Evolutionary conservation across 2,113 vertebrate genomes (phyloP), one percentile per base, ranked within the genome.

Genomic region (Danionella cerebrum): DNA sequence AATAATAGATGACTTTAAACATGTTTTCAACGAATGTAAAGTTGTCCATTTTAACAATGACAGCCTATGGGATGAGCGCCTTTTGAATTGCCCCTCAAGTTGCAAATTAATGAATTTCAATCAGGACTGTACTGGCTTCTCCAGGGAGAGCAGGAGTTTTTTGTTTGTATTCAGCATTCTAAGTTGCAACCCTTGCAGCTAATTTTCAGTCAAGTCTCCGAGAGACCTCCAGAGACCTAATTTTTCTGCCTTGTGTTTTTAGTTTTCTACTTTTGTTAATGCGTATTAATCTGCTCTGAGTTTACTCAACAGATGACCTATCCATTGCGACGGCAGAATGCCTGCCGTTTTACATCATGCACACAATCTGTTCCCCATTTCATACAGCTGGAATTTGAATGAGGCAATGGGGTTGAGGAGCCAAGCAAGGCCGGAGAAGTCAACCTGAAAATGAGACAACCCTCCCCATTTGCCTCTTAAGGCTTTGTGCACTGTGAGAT

Each of bases 291-390:
- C 65, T 54, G 48, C 63, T 57, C 21, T 11, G 58, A 62, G 54
- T 78, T 76, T 58, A 55, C 70, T 73, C 65, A 51, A 58, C 45
- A 47, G 65, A 39, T 65, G 70, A 71, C 70, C 73, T 73, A 62
- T 70, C 73, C 76, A 78, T 76, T 58, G 76, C 7, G 35, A 78
- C 64, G 6, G 21, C 19, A 70, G 73, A 75, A 78, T 78, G 76
- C 59, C 72, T 76, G 70, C 44, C 36, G 41, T 65, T 78, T 71
- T 76, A 73, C 76, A 76, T 78, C 76, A 78, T 73, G 52, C 51
- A 58, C 67, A 71, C 58, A 78, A 78, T 76, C 76, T 78, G 76
- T 70, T 78, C 67, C 47, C 29, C 42, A 78, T 78, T 78, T 78
- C 53, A 67, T 76, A 67, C 76, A 71, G 73, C 76, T 78, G 73